phyloP scores from a whole-genome alignment of 2,888 invertebrate genomes.

The Stenodema calcarata region DNA sequence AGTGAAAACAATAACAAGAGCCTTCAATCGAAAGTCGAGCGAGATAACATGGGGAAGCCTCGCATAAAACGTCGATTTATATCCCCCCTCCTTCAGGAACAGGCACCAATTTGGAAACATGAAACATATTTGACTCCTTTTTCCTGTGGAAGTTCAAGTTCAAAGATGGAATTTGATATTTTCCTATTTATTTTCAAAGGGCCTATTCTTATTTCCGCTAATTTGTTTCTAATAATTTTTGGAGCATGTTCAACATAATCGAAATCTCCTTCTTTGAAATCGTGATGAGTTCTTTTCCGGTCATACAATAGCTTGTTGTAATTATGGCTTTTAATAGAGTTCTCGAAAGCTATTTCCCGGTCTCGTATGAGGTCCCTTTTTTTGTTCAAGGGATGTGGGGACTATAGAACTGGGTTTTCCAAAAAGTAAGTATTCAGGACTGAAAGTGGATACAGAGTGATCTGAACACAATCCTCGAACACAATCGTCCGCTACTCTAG shows the following conservation, averaged over 20 bases:
- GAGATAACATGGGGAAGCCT: no score
- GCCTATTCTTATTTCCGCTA: conserved; percentile 58
- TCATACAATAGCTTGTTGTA: not conserved
- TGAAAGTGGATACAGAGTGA: conserved; percentile 57
- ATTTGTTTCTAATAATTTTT: conserved; percentile 58
- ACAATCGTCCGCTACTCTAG: conserved; percentile 57
- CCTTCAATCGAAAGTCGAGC: no score
- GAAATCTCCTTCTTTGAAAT: conserved; percentile 58
- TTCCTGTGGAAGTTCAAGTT: no score
- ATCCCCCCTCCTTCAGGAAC: conserved; percentile 15
- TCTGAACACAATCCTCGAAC: conserved; percentile 58
- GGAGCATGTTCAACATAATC: conserved; percentile 59
- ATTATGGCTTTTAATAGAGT: not conserved
- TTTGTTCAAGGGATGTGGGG: not conserved
- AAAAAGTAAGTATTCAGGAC: conserved; percentile 57
- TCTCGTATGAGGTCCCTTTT: not conserved
- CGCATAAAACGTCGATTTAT: conserved; percentile 4
- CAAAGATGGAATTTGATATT: no score
- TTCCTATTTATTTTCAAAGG: conserved; percentile 51
- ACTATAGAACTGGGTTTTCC: conserved; percentile 57
- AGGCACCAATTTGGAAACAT: conserved; percentile 15
- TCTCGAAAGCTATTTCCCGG: not conserved
- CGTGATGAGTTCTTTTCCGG: conserved; percentile 54
- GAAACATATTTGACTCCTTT: no score
- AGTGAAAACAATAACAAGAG: no score